A percentile compares a stretch with the other conserved stretches of the same genome.
These are phyloP conservation scores for Sympetrum striolatum DNA, from an alignment of 2,888 invertebrate genomes.

Conservation along the genomic window DNA sequence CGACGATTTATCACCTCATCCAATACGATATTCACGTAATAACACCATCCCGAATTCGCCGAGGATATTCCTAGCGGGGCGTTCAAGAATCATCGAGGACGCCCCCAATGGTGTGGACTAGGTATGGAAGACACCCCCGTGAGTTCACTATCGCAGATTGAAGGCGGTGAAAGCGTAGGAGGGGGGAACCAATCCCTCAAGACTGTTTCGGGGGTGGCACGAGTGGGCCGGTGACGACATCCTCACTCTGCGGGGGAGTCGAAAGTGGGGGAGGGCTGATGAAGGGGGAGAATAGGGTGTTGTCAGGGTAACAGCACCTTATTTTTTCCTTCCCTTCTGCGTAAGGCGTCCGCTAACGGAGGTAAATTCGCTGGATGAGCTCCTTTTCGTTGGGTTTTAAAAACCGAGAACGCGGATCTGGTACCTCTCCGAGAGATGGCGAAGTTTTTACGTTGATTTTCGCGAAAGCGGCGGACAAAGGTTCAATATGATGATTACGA, in stretches of 20 bases:
- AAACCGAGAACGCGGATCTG: too few species aligned
- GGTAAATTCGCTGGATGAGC: neutral
- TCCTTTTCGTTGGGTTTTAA: neutral
- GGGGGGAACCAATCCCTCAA: neutral
- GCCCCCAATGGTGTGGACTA: neutral
- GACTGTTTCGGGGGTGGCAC: neutral
- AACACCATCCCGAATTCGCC: too few species aligned
- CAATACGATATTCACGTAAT: too few species aligned
- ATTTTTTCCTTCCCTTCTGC: neutral
- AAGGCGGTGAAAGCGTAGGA: neutral
- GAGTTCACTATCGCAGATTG: neutral
- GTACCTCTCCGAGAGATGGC: too few species aligned
- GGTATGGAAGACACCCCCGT: neutral
- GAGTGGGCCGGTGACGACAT: neutral
- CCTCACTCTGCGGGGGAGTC: neutral
- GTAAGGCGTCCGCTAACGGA: neutral
- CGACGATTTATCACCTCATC: too few species aligned
- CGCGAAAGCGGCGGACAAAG: too few species aligned
- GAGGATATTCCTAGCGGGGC: too few species aligned
- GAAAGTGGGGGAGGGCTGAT: neutral
- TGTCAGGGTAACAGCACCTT: neutral
- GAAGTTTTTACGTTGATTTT: too few species aligned
- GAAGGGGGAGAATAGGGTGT: neutral
- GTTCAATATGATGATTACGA: too few species aligned
- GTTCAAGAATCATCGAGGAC: too few species aligned